Evolutionary conservation across 2,113 vertebrate species (phyloP), one percentile per base, ranked within the genome.

Genomic region (Lathamus discolor): DNA sequence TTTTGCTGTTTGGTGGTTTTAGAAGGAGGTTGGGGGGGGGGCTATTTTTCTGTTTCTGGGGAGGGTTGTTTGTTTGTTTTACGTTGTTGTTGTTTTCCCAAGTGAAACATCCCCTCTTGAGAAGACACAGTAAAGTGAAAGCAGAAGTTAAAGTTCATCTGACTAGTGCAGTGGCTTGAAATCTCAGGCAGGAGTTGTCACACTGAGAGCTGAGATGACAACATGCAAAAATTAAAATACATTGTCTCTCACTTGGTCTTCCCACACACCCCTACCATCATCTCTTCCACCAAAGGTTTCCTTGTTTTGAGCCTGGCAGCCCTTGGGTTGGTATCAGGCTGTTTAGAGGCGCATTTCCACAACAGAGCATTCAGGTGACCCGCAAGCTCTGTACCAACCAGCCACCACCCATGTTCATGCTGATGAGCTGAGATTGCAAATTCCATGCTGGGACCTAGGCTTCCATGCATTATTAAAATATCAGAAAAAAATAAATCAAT

Each of bases 401-500:
- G n/a, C 31, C n/a, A 35, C 13, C 19, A 37, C 7, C 46, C 27
- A 11, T 9, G 15, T 6, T 67, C 7, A 41, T 72, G 27, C 18
- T 51, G 18, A 27, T 62, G n/a, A 67, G 10, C 18, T 49, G 28
- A 86, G 67, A 51, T 9, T 43, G 31, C 28, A 37, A 11, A 41
- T 22, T 15, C 4, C 62, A 10, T 59, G 13, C 64, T 52, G 22
- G 28, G 27, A 55, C 11, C 22, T 37, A 67, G 4, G 23, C 41
- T 86, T 55, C 17, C 48, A 70, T 28, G 49, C 6, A 9, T 37
- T 62, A 52, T 73, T 70, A 78, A 37, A 79, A 59, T 49, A 14
- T 4, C 7, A 6, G 16, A 1, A 2, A 5, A 5, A 11, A 13
- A 48, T 24, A 24, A 23, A 69, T n/a, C 22, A 68, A 25, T 2